Evolutionary conservation across 2,888 invertebrate species (phyloP).

Genomic region (Eilema caniola): DNA sequence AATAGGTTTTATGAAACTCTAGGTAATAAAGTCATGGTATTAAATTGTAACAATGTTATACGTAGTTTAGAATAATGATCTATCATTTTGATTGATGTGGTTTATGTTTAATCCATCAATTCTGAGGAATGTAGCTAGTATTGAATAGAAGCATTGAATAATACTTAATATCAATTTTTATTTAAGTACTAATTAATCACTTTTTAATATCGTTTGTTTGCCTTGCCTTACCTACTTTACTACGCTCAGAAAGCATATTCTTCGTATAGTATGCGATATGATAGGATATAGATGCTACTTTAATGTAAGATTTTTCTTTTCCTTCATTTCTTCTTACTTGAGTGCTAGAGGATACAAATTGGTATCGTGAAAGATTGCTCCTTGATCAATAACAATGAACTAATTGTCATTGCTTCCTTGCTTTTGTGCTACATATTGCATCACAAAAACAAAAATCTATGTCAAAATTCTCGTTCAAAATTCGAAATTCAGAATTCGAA

Average conservation of each 20-base stretch:
- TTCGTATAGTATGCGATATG: not conserved
- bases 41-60: not conserved
- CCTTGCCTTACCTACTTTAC: not conserved
- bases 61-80: constrained; percentile 1
- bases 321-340: no score
- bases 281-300: no score
- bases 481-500: no score
- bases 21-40: constrained; percentile 12
- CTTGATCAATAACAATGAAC: no score
- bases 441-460: no score
- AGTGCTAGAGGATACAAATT: no score
- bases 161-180: not conserved
- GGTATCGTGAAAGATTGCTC: no score
- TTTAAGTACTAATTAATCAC: no score
- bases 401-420: no score
- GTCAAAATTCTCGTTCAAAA: no score
- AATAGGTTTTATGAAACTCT: constrained; percentile 22
- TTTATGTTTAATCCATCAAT: not conserved
- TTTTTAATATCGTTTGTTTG: not conserved
- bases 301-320: no score
- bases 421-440: no score
- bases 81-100: constrained; percentile 17
- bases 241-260: not conserved
- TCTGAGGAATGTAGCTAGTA: not conserved
- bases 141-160: not conserved